These are phyloP conservation scores for Eudemis profundana DNA, from an alignment of 2,888 invertebrate genomes.

Conservation along the genomic window DNA sequence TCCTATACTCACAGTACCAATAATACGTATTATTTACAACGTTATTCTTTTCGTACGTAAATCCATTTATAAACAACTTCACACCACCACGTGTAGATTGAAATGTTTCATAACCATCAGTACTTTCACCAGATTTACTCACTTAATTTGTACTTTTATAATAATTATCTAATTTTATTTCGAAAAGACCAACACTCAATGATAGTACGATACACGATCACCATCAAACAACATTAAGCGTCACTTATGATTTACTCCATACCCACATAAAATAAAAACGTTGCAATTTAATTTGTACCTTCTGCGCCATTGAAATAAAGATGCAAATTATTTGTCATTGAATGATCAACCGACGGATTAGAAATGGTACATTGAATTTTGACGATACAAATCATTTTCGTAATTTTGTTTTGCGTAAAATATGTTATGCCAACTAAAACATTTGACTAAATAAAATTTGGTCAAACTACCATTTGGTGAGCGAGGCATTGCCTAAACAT, in stretches of 20 bases:
- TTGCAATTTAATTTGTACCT: too few relatives aligned
- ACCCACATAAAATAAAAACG: too few relatives aligned
- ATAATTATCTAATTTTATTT: too few relatives aligned
- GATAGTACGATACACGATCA: too few relatives aligned
- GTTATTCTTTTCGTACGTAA: neutral
- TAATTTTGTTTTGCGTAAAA: conserved; percentile 1
- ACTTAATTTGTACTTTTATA: neutral
- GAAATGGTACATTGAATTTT: neutral
- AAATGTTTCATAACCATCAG: conserved; percentile 1
- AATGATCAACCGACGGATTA: too few relatives aligned
- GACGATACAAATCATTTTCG: neutral
- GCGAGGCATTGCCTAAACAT: conserved; percentile 1
- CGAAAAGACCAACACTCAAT: too few relatives aligned
- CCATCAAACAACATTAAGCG: too few relatives aligned
- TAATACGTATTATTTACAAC: neutral
- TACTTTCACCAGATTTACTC: conserved; percentile 5
- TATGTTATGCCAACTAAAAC: conserved; percentile 10
- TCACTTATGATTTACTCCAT: too few relatives aligned
- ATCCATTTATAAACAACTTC: conserved; percentile 13
- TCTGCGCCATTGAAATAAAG: too few relatives aligned
- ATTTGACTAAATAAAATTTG: conserved; percentile 15
- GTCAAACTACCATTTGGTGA: conserved; percentile 1
- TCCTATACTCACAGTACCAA: neutral
- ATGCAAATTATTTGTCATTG: too few relatives aligned
- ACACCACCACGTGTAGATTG: conserved; percentile 1